phyloP scores from a whole-genome alignment of 1,140 invertebrate species.

The Cephus cinctus region DNA sequence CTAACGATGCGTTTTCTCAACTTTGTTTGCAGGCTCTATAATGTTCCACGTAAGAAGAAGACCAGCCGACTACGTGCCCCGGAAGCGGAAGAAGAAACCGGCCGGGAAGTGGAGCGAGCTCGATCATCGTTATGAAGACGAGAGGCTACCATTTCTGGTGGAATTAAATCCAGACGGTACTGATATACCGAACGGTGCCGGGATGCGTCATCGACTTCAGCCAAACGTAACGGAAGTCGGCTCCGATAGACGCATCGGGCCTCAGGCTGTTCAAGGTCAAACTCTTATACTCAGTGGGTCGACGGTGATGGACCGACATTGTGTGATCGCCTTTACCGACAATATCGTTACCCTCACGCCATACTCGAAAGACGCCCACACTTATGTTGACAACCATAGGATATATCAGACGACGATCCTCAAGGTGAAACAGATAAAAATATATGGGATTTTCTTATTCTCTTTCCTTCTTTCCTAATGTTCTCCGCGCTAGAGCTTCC shows the following conservation, averaged over 20 bases:
- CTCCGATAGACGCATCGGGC: conserved; percentile 60
- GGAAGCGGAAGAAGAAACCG: conserved; percentile 89
- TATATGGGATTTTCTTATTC: conserved; percentile 7
- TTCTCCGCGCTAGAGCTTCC: not conserved
- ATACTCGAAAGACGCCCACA: conserved; percentile 86
- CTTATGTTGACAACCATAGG: conserved; percentile 89
- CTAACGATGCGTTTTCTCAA: no score
- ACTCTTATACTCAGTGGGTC: conserved; percentile 66
- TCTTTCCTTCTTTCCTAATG: not conserved
- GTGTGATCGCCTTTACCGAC: conserved; percentile 87
- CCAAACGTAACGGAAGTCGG: conserved; percentile 75
- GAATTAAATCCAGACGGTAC: conserved; percentile 68
- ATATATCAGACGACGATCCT: conserved; percentile 91
- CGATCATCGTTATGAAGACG: conserved; percentile 58
- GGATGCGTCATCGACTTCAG: conserved; percentile 61
- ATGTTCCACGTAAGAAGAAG: conserved; percentile 91
- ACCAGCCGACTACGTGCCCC: conserved; percentile 84
- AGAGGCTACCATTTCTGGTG: conserved; percentile 61
- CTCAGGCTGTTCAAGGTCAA: conserved; percentile 53
- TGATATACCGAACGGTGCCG: conserved; percentile 60
- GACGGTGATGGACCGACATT: conserved; percentile 88
- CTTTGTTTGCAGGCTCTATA: conserved; percentile 77
- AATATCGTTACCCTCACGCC: conserved; percentile 91
- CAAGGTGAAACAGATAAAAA: conserved; percentile 59
- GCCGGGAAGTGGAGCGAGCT: conserved; percentile 58